These are phyloP conservation scores for Hetaerina americana DNA, from an alignment of 1,140 invertebrate species.

Conservation along the genomic window DNA sequence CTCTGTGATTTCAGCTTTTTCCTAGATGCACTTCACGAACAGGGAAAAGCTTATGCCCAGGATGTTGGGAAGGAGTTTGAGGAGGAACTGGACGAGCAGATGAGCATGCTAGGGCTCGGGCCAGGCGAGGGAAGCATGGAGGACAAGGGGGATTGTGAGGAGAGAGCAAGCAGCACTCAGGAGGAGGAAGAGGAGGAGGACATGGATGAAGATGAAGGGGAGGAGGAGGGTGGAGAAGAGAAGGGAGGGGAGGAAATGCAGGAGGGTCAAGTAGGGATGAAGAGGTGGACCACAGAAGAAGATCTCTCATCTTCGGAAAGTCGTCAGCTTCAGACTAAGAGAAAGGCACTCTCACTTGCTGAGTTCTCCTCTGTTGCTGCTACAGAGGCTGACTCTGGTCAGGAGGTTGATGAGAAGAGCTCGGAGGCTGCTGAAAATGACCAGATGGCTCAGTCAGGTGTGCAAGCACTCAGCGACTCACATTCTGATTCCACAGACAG, in stretches of 20 bases:
- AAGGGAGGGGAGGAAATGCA: constrained; percentile 10
- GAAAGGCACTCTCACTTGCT: constrained; percentile 30
- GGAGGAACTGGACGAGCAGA: constrained; percentile 8
- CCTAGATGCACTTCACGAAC: constrained; percentile 54
- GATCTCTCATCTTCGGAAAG: constrained; percentile 26
- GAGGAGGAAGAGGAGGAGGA: constrained; percentile 21
- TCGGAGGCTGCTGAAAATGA: background rate
- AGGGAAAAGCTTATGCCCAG: constrained; percentile 31
- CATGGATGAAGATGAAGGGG: constrained; percentile 14
- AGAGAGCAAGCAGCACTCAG: constrained; percentile 20
- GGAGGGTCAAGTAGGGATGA: constrained; percentile 11
- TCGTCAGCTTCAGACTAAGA: constrained; percentile 20
- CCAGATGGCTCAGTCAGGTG: constrained; percentile 6
- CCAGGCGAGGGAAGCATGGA: constrained; percentile 6
- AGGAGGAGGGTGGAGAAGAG: constrained; percentile 14
- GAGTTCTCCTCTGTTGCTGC: constrained; percentile 23
- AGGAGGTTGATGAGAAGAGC: background rate
- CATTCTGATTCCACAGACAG: constrained; percentile 35
- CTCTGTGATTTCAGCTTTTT: constrained; percentile 34
- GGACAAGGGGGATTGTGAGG: constrained; percentile 20
- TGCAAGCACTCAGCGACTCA: constrained; percentile 28
- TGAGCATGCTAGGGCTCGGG: background rate
- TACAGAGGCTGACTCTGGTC: background rate
- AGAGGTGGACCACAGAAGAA: constrained; percentile 34
- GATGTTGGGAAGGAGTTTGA: constrained; percentile 1